Evolutionary conservation across 2,113 vertebrate genomes (phyloP), one percentile per base, ranked within the genome.

Genomic region (Callionymus lyra): DNA sequence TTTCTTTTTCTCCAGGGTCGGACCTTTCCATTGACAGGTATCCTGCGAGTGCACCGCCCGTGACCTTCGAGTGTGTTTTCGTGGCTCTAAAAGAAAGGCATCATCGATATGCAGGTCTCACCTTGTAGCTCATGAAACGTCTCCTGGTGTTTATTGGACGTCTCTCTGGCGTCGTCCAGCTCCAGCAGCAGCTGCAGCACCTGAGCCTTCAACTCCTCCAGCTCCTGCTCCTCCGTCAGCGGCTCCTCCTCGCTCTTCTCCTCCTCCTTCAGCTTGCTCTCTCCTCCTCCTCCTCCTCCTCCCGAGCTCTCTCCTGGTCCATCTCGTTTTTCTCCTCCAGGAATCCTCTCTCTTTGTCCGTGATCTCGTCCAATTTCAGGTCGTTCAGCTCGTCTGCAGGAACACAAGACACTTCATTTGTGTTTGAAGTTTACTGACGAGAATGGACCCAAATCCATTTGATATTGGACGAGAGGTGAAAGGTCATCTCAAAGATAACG

Each of bases 61-160:
- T 27, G 21, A 27, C 21, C 21, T 27, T 27, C 21, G n/a, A 27
- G 21, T 27, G 21, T 27, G 21, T 27, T 27, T 27, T 27, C 8
- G 21, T 27, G 4, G 4, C 8, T 27, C 4, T 27, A 27, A 27
- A 27, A 8, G 21, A 27, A 27, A 27, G 4, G 21, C 21, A 27
- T 4, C 21, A 27, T 27, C 8, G 21, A 27, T 8, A 8, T 8
- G 36, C n/a, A 41, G 6, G 14, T 14, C 82, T 85, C 61, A 94
- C 91, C 89, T 70, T 91, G 91, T 40, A 92, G 69, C 74, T 93
- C 90, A 10, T 86, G 53, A 13, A 88, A 88, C 56, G 83, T 87
- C 6, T 90, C 90, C 60, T 91, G 85, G 10, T 93, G 89, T 60
- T 88, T 87, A 59, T 84, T 82, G 2, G 87, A 87, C 6, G 80